Conservation (phyloP, 35 echinoderm and acorn worm species). For the Chiridota heheva region DNA sequence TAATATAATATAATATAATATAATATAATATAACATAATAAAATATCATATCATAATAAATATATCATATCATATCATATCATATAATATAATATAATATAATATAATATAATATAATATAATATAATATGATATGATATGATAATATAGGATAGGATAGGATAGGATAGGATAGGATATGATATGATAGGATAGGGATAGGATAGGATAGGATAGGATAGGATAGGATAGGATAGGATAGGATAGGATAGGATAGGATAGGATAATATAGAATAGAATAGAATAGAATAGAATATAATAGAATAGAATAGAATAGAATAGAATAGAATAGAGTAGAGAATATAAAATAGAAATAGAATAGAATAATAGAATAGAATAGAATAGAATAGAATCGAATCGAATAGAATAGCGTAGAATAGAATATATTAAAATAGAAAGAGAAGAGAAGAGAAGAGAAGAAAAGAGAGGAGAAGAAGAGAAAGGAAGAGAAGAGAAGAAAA, state of each 20-base stretch:
- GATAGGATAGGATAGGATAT: not conserved
- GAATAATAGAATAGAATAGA: constrained; percentile 37
- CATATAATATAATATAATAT: too few relatives aligned
- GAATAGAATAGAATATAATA: constrained; percentile 21
- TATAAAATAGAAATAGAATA: constrained; percentile 10
- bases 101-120: constrained; percentile 10
- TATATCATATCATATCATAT: too few relatives aligned
- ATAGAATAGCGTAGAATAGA: constrained; percentile 21
- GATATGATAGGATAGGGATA: not conserved
- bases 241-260: constrained; percentile 26
- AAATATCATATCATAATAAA: too few relatives aligned
- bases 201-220: constrained; percentile 11
- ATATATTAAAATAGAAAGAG: not conserved
- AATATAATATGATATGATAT: not conserved
- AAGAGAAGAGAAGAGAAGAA: not conserved
- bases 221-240: constrained; percentile 19
- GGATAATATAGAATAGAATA: constrained; percentile 23
- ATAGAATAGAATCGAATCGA: constrained; percentile 25
- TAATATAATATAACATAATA: too few relatives aligned
- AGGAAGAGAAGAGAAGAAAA: not conserved
- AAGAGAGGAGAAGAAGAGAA: constrained; percentile 1
- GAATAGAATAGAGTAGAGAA: constrained; percentile 21
- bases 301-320: constrained; percentile 17
- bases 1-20: too few relatives aligned
- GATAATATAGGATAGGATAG: too few relatives aligned